Conservation (phyloP, 2,888 invertebrate genomes). For the Drosophila mimica region DNA sequence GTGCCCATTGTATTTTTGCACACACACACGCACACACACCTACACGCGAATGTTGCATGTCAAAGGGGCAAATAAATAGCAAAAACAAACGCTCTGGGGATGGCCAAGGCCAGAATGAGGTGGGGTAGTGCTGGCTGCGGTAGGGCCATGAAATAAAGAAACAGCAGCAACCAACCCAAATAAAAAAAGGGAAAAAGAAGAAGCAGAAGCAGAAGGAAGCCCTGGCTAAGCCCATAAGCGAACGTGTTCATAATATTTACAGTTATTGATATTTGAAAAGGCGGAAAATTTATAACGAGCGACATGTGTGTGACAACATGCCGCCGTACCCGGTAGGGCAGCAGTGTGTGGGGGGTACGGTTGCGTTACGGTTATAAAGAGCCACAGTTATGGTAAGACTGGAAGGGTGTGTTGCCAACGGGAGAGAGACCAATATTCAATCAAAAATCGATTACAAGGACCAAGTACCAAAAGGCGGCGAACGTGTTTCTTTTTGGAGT, state of each 20-base stretch:
- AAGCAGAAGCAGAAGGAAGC: conserved; percentile 44
- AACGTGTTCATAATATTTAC: conserved; percentile 85
- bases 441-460: conserved; percentile 85
- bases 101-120: conserved; percentile 3
- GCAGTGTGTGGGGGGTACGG: not conserved
- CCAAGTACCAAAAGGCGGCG: conserved; percentile 36
- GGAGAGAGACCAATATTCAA: conserved; percentile 83
- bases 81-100: conserved; percentile 36
- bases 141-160: conserved; percentile 1
- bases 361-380: not conserved
- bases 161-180: not conserved
- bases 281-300: conserved; percentile 84
- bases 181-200: conserved; percentile 2
- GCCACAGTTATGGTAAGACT: conserved; percentile 8
- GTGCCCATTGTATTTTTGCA: conserved; percentile 36
- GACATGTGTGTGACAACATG: conserved; percentile 81
- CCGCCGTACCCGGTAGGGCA: conserved; percentile 28
- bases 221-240: conserved; percentile 73
- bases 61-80: conserved; percentile 66
- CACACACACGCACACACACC: conserved; percentile 4
- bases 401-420: conserved; percentile 45
- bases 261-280: conserved; percentile 85
- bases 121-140: conserved; percentile 9
- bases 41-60: conserved; percentile 54
- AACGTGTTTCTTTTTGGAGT: conserved; percentile 33